Base-by-base conservation (phyloP, 2,888 invertebrate genomes). In the Morpho deidamia region DNA sequence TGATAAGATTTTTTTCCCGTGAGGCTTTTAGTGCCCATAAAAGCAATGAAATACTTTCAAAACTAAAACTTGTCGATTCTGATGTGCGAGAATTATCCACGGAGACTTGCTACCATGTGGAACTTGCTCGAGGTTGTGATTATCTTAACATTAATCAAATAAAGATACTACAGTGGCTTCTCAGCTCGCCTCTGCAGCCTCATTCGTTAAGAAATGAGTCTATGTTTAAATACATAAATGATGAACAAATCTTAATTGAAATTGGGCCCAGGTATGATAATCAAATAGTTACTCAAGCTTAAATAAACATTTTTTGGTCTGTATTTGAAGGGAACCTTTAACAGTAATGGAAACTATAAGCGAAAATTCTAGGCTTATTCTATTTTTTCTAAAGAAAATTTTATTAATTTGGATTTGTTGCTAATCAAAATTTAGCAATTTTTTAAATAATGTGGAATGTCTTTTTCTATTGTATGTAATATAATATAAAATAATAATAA, bases 241-340 rank as follows among this genome's bases (percentile, higher is more conserved):
- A 73, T 38, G 78, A 82, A 53, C 78, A 88, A 58, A 75, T 84
- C 33, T 61, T 97, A 7, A 91, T 98, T 67, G 98, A 98, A 91
- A 95, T 97, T 75, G 98, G 98, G 32, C 98, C 98, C 37, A 93
- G 95, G 95, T 94, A 85, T 67, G 55, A n/a, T n/a, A n/a, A n/a
- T n/a, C 51, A 41, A 23, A 5, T 23, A 23, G 23, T 23, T 5
- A 23, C 5, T 23, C 2, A 23, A 23, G 3, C 23, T 5, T 23
- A 23, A 23, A 5, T 23, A n/a, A n/a, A n/a, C n/a, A n/a, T 23
- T 23, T 23, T 23, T 23, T 23, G 3, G 0, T 23, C 23, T 23
- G 1, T 23, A 1, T 23, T 23, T 5, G 3, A 5, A 23, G 23
- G 23, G 23, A 23, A 23, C 23, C 3, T 2, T 23, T 23, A 23